phyloP scores from a whole-genome alignment of 2,888 invertebrate genomes.

The Thalpophila matura region DNA sequence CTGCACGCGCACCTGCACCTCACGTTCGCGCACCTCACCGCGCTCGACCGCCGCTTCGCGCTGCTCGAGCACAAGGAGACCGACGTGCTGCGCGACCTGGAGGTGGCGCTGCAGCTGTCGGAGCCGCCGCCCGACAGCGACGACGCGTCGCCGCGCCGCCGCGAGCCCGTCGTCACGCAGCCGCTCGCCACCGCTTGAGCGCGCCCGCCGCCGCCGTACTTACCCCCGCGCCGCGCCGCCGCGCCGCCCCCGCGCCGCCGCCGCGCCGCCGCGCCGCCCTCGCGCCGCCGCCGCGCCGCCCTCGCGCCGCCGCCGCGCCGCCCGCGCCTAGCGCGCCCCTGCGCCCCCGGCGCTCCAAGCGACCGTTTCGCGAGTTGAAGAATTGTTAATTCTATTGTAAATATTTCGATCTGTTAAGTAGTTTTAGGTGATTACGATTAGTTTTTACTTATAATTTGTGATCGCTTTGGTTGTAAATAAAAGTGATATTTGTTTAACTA shows the following conservation, averaged over 20 bases:
- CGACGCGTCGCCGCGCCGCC: constrained; percentile 86
- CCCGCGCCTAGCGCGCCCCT: constrained; percentile 32
- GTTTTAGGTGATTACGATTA: constrained; percentile 89
- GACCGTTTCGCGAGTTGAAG: constrained; percentile 71
- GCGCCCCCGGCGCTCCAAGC: constrained; percentile 49
- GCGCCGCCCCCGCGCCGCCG: constrained; percentile 34
- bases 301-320: constrained; percentile 68
- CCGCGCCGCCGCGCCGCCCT: constrained; percentile 31
- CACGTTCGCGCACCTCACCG: constrained; percentile 98
- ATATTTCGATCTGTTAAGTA: constrained; percentile 90
- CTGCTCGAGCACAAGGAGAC: constrained; percentile 99
- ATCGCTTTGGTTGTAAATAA: constrained; percentile 91
- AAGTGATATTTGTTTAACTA: constrained; percentile 91
- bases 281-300: constrained; percentile 63
- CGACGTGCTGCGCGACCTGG: constrained; percentile 97
- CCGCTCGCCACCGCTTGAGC: constrained; percentile 85
- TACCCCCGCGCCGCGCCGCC: constrained; percentile 91
- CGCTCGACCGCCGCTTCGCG: constrained; percentile 95
- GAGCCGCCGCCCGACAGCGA: constrained; percentile 84
- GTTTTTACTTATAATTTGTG: constrained; percentile 88
- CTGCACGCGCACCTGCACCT: constrained; percentile 99
- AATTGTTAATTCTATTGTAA: constrained; percentile 89
- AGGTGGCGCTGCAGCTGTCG: constrained; percentile 94
- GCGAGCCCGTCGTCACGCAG: constrained; percentile 90
- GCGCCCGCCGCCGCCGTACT: constrained; percentile 76